phyloP scores from a whole-genome alignment of 2,113 vertebrate genomes.

The Antechinus flavipes region DNA sequence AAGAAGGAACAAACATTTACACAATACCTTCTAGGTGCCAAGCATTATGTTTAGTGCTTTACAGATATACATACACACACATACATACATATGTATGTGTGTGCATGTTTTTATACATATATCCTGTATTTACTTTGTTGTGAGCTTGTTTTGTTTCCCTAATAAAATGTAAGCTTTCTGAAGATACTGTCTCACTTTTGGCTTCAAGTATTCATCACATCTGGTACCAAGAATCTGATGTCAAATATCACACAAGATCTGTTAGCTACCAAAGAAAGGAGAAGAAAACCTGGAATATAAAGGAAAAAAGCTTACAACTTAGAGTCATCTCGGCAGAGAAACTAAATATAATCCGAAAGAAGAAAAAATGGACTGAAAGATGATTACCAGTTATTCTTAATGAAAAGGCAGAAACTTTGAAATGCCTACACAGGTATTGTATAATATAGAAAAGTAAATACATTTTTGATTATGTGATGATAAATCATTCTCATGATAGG shows the following conservation, averaged over 20 bases:
- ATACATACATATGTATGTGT: too few relatives aligned
- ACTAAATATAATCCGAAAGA: background rate
- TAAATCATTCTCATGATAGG: background rate
- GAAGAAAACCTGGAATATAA: background rate
- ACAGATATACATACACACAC: background rate
- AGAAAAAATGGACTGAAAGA: background rate
- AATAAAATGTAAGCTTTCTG: too few relatives aligned
- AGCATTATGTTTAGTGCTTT: background rate
- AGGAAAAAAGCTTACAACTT: background rate
- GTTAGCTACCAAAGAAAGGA: background rate
- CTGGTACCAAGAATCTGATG: background rate
- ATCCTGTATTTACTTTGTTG: too few relatives aligned
- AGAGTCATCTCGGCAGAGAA: background rate
- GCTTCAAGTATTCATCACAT: background rate
- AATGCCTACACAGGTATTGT: background rate
- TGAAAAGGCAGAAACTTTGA: background rate
- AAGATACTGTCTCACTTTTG: too few relatives aligned
- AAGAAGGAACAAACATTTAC: background rate
- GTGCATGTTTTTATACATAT: too few relatives aligned
- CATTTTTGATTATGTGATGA: background rate
- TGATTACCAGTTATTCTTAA: background rate
- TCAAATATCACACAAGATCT: background rate
- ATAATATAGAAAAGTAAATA: background rate
- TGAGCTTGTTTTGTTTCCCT: too few relatives aligned
- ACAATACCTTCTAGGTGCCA: background rate